Base-by-base conservation (phyloP, 2,888 invertebrate genomes). In the Anoplius nigerrimus region DNA sequence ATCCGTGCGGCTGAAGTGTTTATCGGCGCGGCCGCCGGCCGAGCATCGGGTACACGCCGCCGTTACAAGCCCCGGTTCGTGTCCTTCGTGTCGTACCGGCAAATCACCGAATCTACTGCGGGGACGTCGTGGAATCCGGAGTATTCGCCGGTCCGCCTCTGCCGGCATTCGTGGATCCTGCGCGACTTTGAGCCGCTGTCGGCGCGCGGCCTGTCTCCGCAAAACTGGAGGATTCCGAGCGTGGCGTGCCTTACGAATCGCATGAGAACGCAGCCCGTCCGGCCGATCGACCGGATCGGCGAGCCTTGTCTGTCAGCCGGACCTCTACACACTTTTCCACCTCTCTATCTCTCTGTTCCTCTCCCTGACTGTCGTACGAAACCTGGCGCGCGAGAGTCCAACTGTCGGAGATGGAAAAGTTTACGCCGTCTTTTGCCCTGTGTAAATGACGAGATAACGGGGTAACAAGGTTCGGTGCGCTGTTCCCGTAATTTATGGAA, bases 1-100 rank as follows among this genome's bases (percentile, higher is more conserved):
- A 74, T 76, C 75, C 74, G 63, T 66, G 56, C 60, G 65, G 69
- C 66, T 82, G 82, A 81, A 81, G 81, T 82, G 81, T 82, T 81
- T 81, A 81, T 82, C 80, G 81, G 71, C 62, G 63, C 56, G 62
- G 43, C 54, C 45, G 63, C 45, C 61, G 67, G 54, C 56, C 61
- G 52, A 63, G 66, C 52, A 45, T 43, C 61, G 70, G 67, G 58
- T 69, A 74, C 75, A 78, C 61, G 75, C 24, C 72, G 76, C 22
- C 69, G 74, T 78, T 80, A 79, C 78, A 80, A 78, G 72, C 73
- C 67, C 78, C 72, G 69, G 66, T 71, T 70, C 80, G 72, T 79
- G 79, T 79, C 72, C 74, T 46, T 34, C 78, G 76, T 79, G 80
- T 79, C 78, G 76, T 71, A 69, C 76, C 71, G 78, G 76, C 79